Evolutionary conservation across 2,888 invertebrate species (phyloP).

Genomic region (Pilophorus perplexus): DNA sequence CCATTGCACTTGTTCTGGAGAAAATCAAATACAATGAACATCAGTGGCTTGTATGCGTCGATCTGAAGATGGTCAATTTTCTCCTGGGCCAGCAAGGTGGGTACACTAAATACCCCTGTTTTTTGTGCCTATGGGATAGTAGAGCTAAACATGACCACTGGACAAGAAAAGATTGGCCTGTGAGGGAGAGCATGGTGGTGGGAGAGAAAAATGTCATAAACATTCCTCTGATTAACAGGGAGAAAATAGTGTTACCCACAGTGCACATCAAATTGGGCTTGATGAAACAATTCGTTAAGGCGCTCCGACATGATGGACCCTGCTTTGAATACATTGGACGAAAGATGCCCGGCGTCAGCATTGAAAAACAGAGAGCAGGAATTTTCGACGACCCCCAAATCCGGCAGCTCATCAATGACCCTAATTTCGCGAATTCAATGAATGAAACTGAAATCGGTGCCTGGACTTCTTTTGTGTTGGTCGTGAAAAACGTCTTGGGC

Average conservation of each 20-base stretch:
- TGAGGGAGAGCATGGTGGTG: background rate
- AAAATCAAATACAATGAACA: slow-evolving; percentile 6
- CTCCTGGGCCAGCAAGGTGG: background rate
- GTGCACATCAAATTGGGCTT: background rate
- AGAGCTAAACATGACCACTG: background rate
- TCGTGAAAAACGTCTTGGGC: too few relatives aligned
- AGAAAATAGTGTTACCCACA: background rate
- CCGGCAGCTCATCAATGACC: too few relatives aligned
- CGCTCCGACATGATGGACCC: too few relatives aligned
- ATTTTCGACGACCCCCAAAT: background rate
- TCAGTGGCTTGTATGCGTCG: slow-evolving; percentile 1
- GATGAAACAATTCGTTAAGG: background rate
- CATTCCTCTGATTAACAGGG: background rate
- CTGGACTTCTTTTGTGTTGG: too few relatives aligned
- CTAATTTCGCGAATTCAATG: too few relatives aligned
- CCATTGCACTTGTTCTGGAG: background rate
- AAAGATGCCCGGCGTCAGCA: background rate
- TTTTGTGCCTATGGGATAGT: background rate
- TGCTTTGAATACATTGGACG: background rate
- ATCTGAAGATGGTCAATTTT: background rate
- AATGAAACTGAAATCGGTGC: too few relatives aligned
- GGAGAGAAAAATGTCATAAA: background rate
- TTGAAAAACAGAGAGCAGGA: background rate
- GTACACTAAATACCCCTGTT: background rate
- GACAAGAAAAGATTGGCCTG: background rate